Base-by-base conservation (phyloP, 2,888 invertebrate species). In the Athripsodes cinereus region DNA sequence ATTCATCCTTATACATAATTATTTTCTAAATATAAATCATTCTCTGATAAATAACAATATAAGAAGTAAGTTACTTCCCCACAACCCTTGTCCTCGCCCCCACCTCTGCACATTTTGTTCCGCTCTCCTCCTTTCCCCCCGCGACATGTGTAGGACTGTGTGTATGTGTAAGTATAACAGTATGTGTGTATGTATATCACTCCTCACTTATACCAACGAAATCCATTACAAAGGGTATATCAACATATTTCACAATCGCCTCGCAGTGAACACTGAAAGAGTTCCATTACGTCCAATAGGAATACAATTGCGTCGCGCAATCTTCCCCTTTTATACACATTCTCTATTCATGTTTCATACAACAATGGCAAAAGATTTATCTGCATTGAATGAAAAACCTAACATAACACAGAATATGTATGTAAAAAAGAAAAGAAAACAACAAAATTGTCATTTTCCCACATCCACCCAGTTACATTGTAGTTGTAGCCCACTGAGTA, bases 341-440 rank as follows among this genome's bases (percentile, higher is more conserved):
- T 59, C 63, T 63, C 63, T 61, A 63, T 63, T 63, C 63, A 63
- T 59, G 63, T 63, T 63, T 59, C 59, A 57, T 61, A 61, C 59
- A 63, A 63, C 63, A 63, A 63, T 63, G 57, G 63, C 52, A 59
- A 63, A 63, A 63, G 63, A 63, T 63, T 63, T 63, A 63, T 63
- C 63, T 63, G 63, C 59, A 63, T 63, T 63, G 61, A 63, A 61
- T 63, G 61, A 59, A 63, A 63, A 63, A 61, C 61, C 59, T 59
- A 26, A 61, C 57, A 59, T 53, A 61, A 58, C 46, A 55, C 26
- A 26, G 26, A 26, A 26, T 52, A 26, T 6, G 10, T 3, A 26
- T 3, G 26, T 6, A 53, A 16, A 21, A 16, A 26, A 22, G 35
- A 40, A 52, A 53, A 60, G 48, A 54, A 46, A 48, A 53, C 48